Percentiles rank a stretch among this genome's conserved stretches.
Evolutionary conservation across 2,797 vertebrate genomes (phyloP).

Genomic region (Nannoperca australis): DNA sequence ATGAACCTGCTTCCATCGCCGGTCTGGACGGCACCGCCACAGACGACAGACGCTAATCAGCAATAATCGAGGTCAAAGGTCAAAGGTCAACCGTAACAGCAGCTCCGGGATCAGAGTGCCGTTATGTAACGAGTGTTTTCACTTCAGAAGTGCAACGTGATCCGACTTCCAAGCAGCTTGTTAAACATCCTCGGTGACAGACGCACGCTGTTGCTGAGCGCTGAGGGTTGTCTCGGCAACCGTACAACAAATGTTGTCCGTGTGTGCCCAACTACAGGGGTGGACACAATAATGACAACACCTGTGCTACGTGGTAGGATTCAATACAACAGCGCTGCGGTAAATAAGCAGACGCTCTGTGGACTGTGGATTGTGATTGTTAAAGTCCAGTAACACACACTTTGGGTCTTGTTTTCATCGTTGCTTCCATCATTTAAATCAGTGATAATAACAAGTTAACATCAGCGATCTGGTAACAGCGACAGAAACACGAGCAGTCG

Average conservation of each 20-base stretch:
- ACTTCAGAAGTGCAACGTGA: conserved; percentile 41
- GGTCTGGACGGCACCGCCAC: neutral
- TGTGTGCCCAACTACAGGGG: neutral
- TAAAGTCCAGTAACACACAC: too few species aligned
- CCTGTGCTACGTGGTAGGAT: neutral
- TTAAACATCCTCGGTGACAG: conserved; percentile 10
- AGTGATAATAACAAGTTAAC: too few species aligned
- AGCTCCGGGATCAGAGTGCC: conserved; percentile 16
- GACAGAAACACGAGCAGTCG: too few species aligned
- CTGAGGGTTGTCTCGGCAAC: conserved; percentile 39
- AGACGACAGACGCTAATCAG: conserved; percentile 27
- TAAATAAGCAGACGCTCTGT: neutral
- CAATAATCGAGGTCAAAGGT: conserved; percentile 51
- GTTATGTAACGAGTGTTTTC: conserved; percentile 45
- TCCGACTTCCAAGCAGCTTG: conserved; percentile 17
- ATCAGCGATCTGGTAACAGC: too few species aligned
- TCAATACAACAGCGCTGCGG: neutral
- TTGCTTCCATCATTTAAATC: too few species aligned
- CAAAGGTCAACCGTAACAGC: conserved; percentile 34
- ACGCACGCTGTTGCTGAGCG: neutral
- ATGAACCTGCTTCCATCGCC: conserved; percentile 1
- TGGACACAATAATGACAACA: conserved; percentile 20
- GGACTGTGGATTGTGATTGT: too few species aligned
- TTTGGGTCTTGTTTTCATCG: too few species aligned
- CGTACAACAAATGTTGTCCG: conserved; percentile 30